These are phyloP conservation scores for Phortica okadai DNA, from an alignment of 2,888 invertebrate species.

Conservation along the genomic window DNA sequence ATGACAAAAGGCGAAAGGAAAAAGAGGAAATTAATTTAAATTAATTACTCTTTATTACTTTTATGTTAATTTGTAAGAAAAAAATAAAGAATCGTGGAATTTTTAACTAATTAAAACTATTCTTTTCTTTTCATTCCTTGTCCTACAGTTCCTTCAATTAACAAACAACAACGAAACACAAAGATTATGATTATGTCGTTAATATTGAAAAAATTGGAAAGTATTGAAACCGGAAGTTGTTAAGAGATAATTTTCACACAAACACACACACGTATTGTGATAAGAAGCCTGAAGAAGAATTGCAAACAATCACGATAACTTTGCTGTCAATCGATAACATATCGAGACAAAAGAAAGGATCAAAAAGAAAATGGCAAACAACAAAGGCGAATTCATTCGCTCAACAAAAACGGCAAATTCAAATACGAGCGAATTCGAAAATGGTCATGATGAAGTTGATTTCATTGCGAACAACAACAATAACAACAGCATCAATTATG, in stretches of 20 bases:
- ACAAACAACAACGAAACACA: neutral
- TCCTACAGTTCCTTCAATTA: conserved; percentile 47
- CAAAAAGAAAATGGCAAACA: conserved; percentile 25
- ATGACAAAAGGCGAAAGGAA: neutral
- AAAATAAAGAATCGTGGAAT: too few relatives aligned
- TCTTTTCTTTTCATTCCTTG: neutral
- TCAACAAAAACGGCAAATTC: neutral
- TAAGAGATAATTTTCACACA: conserved; percentile 29
- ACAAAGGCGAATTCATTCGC: neutral
- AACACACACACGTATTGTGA: neutral
- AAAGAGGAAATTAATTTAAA: neutral
- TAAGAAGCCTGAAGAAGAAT: neutral
- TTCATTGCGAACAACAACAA: conserved; percentile 64
- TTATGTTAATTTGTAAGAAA: too few relatives aligned
- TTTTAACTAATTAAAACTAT: neutral
- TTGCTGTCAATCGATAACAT: neutral
- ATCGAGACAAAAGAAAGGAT: neutral
- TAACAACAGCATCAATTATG: conserved; percentile 48
- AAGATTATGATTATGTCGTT: conserved; percentile 27
- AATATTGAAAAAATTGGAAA: conserved; percentile 49
- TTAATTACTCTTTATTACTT: too few relatives aligned
- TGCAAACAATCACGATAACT: conserved; percentile 33
- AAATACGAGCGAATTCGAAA: neutral
- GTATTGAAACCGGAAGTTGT: conserved; percentile 48
- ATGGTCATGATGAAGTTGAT: conserved; percentile 72